Evolutionary conservation across 1,140 invertebrate genomes (phyloP), one percentile per base, ranked within the genome.

Genomic region (Aethina tumida): DNA sequence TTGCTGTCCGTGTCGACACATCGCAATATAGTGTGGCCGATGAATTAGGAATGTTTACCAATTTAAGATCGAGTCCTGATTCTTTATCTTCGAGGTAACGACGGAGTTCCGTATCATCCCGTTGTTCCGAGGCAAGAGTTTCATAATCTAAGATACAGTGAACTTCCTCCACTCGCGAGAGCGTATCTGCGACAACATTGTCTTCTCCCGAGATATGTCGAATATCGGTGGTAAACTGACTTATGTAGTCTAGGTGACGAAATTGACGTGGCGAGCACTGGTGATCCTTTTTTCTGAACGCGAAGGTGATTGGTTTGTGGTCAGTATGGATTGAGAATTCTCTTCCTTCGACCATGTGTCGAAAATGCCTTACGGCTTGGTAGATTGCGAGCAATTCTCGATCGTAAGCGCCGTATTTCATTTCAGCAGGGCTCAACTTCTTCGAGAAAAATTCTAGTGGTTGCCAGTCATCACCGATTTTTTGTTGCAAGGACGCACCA

Each of bases 301-400:
- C 53, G 32, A 46, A 61, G 2, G 39, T 55, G 0, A 66, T 40
- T 0, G 60, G 60, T 40, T 63, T 64, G 25, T 67, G 63, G 26
- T 67, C 61, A 0, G 60, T 66, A 26, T 42, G 62, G 3, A 65
- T 54, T 0, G 28, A 31, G 28, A 63, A 60, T 2, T 19, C 5
- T 9, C 45, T 18, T 2, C 44, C 58, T 48, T 62, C 53, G 6
- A 63, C 5, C 21, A 54, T 17, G 24, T 54, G 43, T n/a, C 34
- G 13, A 40, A 62, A 62, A 28, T 59, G 30, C 24, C 37, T 46
- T 13, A 66, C 35, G 0, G 56, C 49, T 8, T 36, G 8, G 45
- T 68, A 71, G 13, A 66, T 60, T 1, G 63, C 68, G 4, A 70
- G 33, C 1, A 71, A 43, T 47, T 73, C 66, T 4, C 62, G 35